A percentile compares a stretch with the other conserved stretches of the same genome.
phyloP scores from a whole-genome alignment of 2,888 invertebrate genomes.

The Melitaea athalia region DNA sequence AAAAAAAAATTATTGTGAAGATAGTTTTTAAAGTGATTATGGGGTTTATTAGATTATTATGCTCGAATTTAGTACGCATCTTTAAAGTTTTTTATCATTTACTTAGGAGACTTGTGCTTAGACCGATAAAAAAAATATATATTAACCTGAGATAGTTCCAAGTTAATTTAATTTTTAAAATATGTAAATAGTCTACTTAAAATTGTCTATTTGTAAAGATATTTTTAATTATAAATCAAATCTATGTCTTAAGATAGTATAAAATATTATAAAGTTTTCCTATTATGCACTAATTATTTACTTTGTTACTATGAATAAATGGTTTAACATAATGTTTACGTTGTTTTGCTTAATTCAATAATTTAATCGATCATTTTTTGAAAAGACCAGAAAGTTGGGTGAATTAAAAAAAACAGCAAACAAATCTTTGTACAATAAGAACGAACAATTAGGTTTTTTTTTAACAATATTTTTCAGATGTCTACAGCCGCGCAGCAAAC shows the following conservation, averaged over 20 bases:
- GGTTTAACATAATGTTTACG: constrained; percentile 16
- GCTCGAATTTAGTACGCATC: too few species aligned
- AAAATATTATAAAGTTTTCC: constrained; percentile 24
- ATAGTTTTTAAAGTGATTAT: too few species aligned
- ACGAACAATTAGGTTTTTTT: too few species aligned
- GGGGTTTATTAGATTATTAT: too few species aligned
- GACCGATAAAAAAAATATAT: neutral
- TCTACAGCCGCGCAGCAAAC: too few species aligned
- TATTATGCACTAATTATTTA: constrained; percentile 33
- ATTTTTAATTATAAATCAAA: constrained; percentile 14
- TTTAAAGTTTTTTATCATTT: too few species aligned
- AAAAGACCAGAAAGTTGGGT: too few species aligned
- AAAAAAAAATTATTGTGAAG: too few species aligned
- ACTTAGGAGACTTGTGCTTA: neutral
- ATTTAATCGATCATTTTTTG: too few species aligned
- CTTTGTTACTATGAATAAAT: constrained; percentile 31
- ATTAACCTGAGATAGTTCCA: constrained; percentile 20
- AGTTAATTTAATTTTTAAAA: neutral
- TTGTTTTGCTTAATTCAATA: neutral
- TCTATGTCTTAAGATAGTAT: constrained; percentile 9
- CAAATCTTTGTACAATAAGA: too few species aligned
- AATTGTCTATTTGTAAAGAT: constrained; percentile 23
- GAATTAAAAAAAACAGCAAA: too few species aligned
- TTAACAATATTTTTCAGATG: too few species aligned
- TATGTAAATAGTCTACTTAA: constrained; percentile 22